Evolutionary conservation across 2,797 vertebrate genomes (phyloP), one percentile per base, ranked within the genome.

Genomic region (Myiotriccus ornatus): DNA sequence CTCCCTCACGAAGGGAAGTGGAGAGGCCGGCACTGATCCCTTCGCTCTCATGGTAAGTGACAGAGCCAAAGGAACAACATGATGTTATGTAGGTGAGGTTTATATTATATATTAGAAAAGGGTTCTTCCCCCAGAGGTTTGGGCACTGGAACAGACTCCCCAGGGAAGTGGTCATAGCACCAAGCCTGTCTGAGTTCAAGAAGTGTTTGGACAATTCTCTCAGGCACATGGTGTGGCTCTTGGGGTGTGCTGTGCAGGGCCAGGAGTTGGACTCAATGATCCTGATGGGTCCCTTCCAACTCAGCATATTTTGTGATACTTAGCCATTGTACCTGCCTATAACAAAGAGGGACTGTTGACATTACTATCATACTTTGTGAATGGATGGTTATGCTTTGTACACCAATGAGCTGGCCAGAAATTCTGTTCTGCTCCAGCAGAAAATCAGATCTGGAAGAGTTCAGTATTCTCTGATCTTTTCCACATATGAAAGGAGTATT

Each of bases 401-500:
- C 18, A 59, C 70, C 22, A 3, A 35, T 41, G 32, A 59, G 39
- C 50, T 49, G 62, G 62, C 59, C 85, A 71, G 52, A 91, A 95
- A 92, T 74, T 62, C 39, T 84, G 6, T 47, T 91, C 69, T 89
- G 57, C 28, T 76, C 27, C 67, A 84, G 43, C 35, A 90, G 82
- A 94, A 86, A 93, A 87, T 87, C 60, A 67, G 46, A 79, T 95
- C 59, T 74, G 43, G 65, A 93, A 63, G 75, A 91, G 62, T 76
- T 89, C 21, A 39, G 12, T 59, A 65, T 94, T 92, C 73, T 96
- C 76, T 80, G 73, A 90, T 87, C 84, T 83, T 73, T 94, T 68
- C 25, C 84, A 91, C n/a, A 32, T 92, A 84, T 64, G 83, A 94
- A 92, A 87, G 59, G 74, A 87, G 73, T 93, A 95, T 94, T 97